phyloP scores from a whole-genome alignment of 1,140 invertebrate genomes.

The Delia radicum region DNA sequence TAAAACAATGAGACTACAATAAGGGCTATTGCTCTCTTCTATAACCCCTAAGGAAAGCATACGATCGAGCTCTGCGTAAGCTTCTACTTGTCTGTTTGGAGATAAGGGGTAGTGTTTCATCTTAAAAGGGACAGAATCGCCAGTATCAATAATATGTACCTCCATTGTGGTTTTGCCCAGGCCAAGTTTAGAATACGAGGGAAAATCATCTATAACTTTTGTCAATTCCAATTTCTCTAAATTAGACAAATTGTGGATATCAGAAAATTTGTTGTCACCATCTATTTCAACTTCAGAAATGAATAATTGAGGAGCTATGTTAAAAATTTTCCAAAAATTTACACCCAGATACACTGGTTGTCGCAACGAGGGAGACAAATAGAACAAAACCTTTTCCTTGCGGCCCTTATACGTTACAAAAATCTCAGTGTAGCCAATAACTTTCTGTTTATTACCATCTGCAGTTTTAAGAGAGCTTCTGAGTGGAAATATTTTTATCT shows the following conservation, averaged over 20 bases:
- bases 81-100: conserved; percentile 29
- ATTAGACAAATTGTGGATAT: not conserved
- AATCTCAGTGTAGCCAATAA: not conserved
- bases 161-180: not conserved
- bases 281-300: not conserved
- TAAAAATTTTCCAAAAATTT: not conserved
- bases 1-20: conserved; percentile 38
- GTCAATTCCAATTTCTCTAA: not conserved
- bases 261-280: not conserved
- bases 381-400: not conserved
- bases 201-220: not conserved
- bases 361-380: not conserved
- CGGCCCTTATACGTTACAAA: not conserved
- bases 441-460: not conserved
- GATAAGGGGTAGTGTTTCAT: conserved; percentile 37
- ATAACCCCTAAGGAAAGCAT: conserved; percentile 38
- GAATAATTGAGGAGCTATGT: not conserved
- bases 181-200: not conserved
- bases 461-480: not conserved
- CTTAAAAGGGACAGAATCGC: conserved; percentile 35
- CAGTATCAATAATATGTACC: conserved; percentile 40
- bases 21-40: conserved; percentile 35
- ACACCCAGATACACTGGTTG: not conserved
- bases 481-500: not conserved
- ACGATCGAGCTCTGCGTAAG: conserved; percentile 34